These are phyloP conservation scores for Ellobium chinense DNA, from an alignment of 2,888 invertebrate species.

Conservation along the genomic window DNA sequence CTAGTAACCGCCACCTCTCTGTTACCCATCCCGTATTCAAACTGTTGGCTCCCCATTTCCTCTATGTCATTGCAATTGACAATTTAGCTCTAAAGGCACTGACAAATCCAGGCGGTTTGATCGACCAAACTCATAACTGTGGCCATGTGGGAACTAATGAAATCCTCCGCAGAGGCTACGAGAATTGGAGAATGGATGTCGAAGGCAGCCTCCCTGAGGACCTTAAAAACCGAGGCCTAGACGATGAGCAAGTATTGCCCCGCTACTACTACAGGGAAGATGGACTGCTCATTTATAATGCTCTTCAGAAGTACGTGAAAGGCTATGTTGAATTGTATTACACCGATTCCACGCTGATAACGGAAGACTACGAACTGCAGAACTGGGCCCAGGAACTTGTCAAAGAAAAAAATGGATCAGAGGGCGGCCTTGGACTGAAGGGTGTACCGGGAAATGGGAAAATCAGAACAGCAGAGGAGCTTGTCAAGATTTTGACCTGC, in stretches of 20 bases:
- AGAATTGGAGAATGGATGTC: conserved; percentile 39
- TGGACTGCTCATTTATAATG: background rate
- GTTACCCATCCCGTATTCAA: conserved; percentile 80
- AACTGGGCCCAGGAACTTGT: conserved; percentile 77
- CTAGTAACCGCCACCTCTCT: conserved; percentile 78
- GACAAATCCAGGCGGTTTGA: conserved; percentile 79
- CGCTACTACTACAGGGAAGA: background rate
- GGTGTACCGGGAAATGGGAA: conserved; percentile 64
- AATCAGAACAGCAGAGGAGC: conserved; percentile 57
- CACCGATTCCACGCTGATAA: conserved; percentile 60
- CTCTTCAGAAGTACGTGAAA: no score
- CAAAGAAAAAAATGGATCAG: conserved; percentile 54
- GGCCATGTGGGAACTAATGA: conserved; percentile 79
- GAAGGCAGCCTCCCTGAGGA: conserved; percentile 45
- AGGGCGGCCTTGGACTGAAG: conserved; percentile 66
- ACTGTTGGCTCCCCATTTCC: conserved; percentile 80
- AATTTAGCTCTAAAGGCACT: conserved; percentile 78
- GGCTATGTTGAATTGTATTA: background rate
- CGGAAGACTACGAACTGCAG: conserved; percentile 71
- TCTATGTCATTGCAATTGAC: conserved; percentile 75
- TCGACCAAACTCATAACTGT: conserved; percentile 79
- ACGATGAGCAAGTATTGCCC: no score
- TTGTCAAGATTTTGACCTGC: conserved; percentile 60
- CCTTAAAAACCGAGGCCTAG: conserved; percentile 42
- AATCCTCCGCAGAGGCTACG: conserved; percentile 77